Evolutionary conservation across 2,888 invertebrate genomes (phyloP).

Genomic region (Stramonita haemastoma): DNA sequence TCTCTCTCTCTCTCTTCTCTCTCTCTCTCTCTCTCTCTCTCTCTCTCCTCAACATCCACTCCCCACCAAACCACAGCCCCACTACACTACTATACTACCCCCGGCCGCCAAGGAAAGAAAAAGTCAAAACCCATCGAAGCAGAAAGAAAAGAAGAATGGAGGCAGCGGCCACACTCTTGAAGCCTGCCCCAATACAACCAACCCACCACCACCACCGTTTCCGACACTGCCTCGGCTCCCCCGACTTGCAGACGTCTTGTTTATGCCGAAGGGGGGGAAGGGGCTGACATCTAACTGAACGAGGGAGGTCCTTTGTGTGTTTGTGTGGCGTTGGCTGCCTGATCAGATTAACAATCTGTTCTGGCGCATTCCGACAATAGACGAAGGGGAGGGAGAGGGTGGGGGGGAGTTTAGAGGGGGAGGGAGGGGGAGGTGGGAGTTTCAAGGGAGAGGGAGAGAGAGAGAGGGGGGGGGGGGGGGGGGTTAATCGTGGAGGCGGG

Average conservation of each 20-base stretch:
- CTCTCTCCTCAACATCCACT: too few relatives aligned
- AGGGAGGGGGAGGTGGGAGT: too few relatives aligned
- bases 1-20: too few relatives aligned
- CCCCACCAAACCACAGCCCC: background rate
- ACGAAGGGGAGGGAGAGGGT: background rate
- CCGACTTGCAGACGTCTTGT: background rate
- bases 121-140: background rate
- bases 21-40: too few relatives aligned
- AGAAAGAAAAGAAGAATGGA: background rate
- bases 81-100: too few relatives aligned
- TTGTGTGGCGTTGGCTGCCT: background rate
- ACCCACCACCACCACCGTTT: too few relatives aligned
- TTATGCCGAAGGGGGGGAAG: background rate
- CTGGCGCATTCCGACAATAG: background rate
- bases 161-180: background rate
- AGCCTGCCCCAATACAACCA: background rate
- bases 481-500: too few relatives aligned
- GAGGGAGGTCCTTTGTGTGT: background rate
- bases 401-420: background rate
- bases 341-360: constrained; percentile 25
- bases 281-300: background rate
- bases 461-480: too few relatives aligned
- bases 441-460: background rate
- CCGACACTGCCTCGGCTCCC: too few relatives aligned
- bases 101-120: background rate